Evolutionary conservation across 2,113 vertebrate genomes (phyloP), one percentile per base, ranked within the genome.

Genomic region (Periophthalmodon schlosseri): DNA sequence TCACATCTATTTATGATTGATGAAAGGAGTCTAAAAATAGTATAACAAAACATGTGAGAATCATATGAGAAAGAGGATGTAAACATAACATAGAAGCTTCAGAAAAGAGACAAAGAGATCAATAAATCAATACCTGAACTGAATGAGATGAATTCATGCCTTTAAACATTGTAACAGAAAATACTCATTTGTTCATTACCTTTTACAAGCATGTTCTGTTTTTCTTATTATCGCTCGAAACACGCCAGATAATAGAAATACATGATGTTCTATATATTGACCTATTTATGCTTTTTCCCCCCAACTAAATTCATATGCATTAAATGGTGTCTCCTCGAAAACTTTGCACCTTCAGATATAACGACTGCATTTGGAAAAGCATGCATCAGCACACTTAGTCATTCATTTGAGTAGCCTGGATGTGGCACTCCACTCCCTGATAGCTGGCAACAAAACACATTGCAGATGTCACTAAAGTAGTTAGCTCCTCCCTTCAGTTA

Each of bases 1-100:
- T 88, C 76, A 80, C 71, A 74, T 74, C 74, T 75, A 91, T 91
- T 85, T 82, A 91, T 91, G 85, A 93, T 90, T 90, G 78, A 93
- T 91, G 86, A 91, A 91, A 87, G 57, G 47, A 36, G 36, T 69
- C 86, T 88, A 92, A 88, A 93, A 90, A 93, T 90, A 92, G 82
- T 79, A 77, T 18, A 89, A 89, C 85, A 91, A 90, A 89, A 84
- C 75, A 72, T 78, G 57, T 57, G 60, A 13, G 46, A 23, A 64
- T 58, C 68, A 77, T 54, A 70, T 23, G 14, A 74, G 64, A 28
- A 73, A 58, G 18, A 28, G 49, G 70, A 74, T 77, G 77, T 87
- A 90, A 87, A 91, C 81, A 90, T 60, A 69, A 16, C 68, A 68
- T 33, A 67, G 77, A 68, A 75, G 57, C 80, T 78, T 64, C 15